A percentile compares a stretch with the other conserved stretches of the same genome.
These are phyloP conservation scores for Apamea crenata DNA, from an alignment of 2,888 invertebrate genomes.

Conservation along the genomic window DNA sequence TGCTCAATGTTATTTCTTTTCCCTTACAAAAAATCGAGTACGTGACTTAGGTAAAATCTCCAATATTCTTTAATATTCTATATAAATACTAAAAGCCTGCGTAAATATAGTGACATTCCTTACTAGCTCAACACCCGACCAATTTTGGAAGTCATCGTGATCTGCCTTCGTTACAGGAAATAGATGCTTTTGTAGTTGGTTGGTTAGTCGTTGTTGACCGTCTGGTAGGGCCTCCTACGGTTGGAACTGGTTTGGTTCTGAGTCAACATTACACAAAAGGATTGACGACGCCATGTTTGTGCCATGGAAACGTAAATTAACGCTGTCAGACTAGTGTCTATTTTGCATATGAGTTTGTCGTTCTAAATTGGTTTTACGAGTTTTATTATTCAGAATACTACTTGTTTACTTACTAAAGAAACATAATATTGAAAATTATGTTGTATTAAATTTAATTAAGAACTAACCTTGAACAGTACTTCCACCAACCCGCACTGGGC, in stretches of 20 bases:
- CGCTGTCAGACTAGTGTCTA: conserved; percentile 5
- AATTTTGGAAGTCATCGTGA: conserved; percentile 13
- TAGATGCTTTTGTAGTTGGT: conserved; percentile 40
- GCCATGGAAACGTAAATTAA: conserved; percentile 43
- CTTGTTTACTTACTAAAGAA: not conserved
- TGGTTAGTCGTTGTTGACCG: conserved; percentile 46
- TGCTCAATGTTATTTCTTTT: conserved; percentile 20
- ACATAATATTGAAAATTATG: not conserved
- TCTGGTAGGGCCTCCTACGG: conserved; percentile 41
- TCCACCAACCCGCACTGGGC: no score
- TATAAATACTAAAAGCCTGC: conserved; percentile 47
- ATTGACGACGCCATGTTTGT: conserved; percentile 48
- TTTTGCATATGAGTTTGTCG: conserved; percentile 40
- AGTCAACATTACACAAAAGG: conserved; percentile 63
- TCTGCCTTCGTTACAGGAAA: not conserved
- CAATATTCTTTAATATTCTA: conserved; percentile 42
- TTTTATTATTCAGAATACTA: not conserved
- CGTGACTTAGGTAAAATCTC: conserved; percentile 55
- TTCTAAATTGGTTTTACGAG: conserved; percentile 5
- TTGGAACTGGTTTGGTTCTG: conserved; percentile 61
- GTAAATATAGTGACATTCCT: conserved; percentile 59
- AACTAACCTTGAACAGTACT: not conserved
- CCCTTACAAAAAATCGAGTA: conserved; percentile 29
- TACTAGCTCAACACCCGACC: conserved; percentile 24
- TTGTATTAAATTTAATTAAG: not conserved